A percentile compares a stretch with the other conserved stretches of the same genome.
Conservation (phyloP, 2,888 invertebrate genomes). For the Prenolepis imparis region DNA sequence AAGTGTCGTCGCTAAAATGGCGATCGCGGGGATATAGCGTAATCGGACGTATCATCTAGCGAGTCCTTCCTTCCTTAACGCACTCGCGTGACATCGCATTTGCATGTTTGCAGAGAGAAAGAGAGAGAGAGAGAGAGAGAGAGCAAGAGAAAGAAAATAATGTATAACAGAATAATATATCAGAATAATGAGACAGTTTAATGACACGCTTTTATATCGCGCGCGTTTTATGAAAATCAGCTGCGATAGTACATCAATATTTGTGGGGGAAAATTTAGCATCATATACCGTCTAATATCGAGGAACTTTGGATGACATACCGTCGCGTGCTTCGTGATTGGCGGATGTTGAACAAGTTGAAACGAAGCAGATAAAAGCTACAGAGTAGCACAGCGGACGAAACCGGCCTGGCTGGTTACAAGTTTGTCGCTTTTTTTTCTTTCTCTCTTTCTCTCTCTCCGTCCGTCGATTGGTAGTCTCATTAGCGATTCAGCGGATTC, state of each 20-base stretch:
- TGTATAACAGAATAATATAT: slow-evolving; percentile 41
- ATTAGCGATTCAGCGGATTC: slow-evolving; percentile 73
- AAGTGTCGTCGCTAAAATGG: slow-evolving; percentile 64
- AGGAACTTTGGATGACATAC: slow-evolving; percentile 33
- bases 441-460: slow-evolving; percentile 39
- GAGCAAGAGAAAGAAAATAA: background rate
- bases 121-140: background rate
- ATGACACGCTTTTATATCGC: background rate
- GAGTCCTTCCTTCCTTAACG: slow-evolving; percentile 29
- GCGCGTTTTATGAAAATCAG: slow-evolving; percentile 43
- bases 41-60: slow-evolving; percentile 69
- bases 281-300: background rate
- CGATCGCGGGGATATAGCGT: slow-evolving; percentile 42
- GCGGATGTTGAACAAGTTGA: slow-evolving; percentile 39
- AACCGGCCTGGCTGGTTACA: slow-evolving; percentile 74
- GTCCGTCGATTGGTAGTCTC: slow-evolving; percentile 73
- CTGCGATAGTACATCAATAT: slow-evolving; percentile 15
- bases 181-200: slow-evolving; percentile 45
- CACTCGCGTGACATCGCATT: slow-evolving; percentile 43
- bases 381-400: slow-evolving; percentile 43
- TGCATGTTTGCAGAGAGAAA: slow-evolving; percentile 17
- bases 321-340: slow-evolving; percentile 38
- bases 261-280: slow-evolving; percentile 36
- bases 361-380: slow-evolving; percentile 31
- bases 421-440: slow-evolving; percentile 31